Base-by-base conservation (phyloP, 2,113 vertebrate genomes). In the Rynchops niger region DNA sequence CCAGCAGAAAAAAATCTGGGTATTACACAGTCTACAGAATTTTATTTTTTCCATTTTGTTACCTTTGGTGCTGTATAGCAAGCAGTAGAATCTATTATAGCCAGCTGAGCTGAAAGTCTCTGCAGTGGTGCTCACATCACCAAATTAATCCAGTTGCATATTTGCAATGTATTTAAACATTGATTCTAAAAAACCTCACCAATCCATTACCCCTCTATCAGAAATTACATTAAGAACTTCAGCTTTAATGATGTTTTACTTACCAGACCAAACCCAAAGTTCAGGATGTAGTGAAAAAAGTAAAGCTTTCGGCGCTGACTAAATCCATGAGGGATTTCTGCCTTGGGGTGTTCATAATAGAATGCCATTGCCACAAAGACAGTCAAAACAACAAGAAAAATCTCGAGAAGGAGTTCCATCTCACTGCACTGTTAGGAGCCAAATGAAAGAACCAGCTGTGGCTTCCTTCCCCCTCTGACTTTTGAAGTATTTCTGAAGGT, bases 251-350 rank as follows among this genome's bases (percentile, higher is more conserved):
- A 84, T 74, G 43, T 43, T 85, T 84, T 52, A 97, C 96, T 97
- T 79, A 96, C 96, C 94, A 97, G 47, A 43, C 91, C 93, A 65
- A 97, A 3, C 2, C 0, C 17, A 3, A 97, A 91, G 62, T 95
- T 96, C 15, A 80, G 0, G 12, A 14, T 0, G 13, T 95, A 34
- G 77, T 96, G 96, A n/a, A 89, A 5, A 73, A 12, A 0, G 15
- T 69, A 80, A 79, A 97, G 56, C 77, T 95, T 97, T 45, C 5
- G 43, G 25, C 27, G 58, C 73, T 96, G 52, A 38, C 53, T 84
- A 38, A 96, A 26, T 91, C 15, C 96, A 18, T 6, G 94, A 61
- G 97, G 97, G 69, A 97, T 91, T 42, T 95, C 59, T 87, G 61
- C 86, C 53, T 43, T 91, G 40, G 86, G 53, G 16, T 97, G 93